Evolutionary conservation across 2,113 vertebrate species (phyloP), one percentile per base, ranked within the genome.

Genomic region (Mobula birostris): DNA sequence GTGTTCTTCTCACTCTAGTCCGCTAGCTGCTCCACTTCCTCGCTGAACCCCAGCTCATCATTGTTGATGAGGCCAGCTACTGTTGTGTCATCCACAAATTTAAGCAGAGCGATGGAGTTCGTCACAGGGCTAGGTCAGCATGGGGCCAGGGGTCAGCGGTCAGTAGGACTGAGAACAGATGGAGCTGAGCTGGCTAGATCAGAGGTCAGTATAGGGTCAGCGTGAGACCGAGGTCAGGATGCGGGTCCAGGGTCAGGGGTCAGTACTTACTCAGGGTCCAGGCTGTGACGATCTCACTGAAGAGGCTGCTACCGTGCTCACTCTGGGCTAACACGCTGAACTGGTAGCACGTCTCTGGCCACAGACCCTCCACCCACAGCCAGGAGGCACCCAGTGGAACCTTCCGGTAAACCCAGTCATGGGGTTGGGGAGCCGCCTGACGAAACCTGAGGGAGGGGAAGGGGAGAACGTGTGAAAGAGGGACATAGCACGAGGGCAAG

Each of bases 291-390:
- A 99, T 99, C 96, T 98, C 97, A 78, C 98, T 99, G 96, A 99
- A 99, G 61, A 98, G 98, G n/a, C 98, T 98, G 0, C 98, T 99
- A 70, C 99, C 99, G 87, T 99, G 97, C 95, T 98, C 98, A 96
- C 99, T 99, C 96, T 99, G 98, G 88, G 98, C 97, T 56, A 99
- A 97, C 94, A 99, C 96, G 0, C 99, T 99, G 97, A 99, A 99
- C 97, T 99, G 99, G 96, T 99, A 99, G 61, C 96, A 95, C 0
- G 95, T 97, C 76, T 97, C 96, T 0, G 98, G 96, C 94, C 98
- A 97, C 9, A 99, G 96, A 82, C 98, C 98, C 0, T 97, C 97
- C 95, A 99, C 98, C 66, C 98, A 94, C 48, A 99, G 96, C 95
- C 97, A 96, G 15, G 95, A 96, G 94, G 97, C 97, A 12, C 98